Evolutionary conservation across 2,113 vertebrate genomes (phyloP).

Genomic region (Irena cyanogastra): DNA sequence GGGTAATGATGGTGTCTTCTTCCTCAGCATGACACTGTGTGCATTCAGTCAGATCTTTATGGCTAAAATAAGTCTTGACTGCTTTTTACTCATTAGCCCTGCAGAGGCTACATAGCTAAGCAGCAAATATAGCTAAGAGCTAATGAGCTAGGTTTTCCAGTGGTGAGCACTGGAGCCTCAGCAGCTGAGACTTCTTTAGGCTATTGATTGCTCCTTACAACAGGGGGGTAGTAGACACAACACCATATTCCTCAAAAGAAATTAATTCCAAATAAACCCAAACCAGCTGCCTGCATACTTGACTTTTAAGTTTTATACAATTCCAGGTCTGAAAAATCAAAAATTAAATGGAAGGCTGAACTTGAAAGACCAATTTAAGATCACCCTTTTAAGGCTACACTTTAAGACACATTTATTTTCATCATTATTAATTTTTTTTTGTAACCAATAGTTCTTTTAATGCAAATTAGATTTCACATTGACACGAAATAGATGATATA

Average conservation of each 20-base stretch:
- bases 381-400: neutral
- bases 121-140: neutral
- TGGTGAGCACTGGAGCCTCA: neutral
- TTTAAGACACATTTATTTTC: neutral
- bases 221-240: neutral
- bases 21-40: neutral
- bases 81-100: slow-evolving; percentile 17
- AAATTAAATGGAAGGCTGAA: neutral
- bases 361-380: neutral
- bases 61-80: slow-evolving; percentile 20
- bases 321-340: neutral
- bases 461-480: neutral
- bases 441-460: neutral
- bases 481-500: neutral
- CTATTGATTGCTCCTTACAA: neutral
- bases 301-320: neutral
- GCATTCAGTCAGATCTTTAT: slow-evolving; percentile 10
- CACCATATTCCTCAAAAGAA: neutral
- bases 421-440: neutral
- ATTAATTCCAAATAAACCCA: neutral
- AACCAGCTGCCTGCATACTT: neutral
- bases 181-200: neutral
- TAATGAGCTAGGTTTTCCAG: slow-evolving; percentile 8
- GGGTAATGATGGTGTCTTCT: neutral
- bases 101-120: neutral